Evolutionary conservation across 2,113 vertebrate species (phyloP).

Genomic region (Cynoglossus semilaevis): DNA sequence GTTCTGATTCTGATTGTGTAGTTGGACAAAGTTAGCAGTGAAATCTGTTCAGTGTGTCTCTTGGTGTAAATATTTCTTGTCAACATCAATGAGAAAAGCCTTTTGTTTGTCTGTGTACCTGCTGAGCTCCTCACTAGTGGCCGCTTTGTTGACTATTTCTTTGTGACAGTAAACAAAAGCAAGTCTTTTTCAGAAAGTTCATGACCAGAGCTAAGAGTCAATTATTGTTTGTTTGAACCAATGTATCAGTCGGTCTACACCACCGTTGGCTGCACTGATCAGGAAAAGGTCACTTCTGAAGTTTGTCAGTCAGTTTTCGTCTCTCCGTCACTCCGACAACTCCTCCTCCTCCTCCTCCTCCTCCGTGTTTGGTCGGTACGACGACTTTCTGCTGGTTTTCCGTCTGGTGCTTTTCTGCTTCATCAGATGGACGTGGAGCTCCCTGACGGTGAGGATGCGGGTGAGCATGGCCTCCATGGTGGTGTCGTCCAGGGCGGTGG

Average conservation of each 20-base stretch:
- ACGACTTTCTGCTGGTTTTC: background rate
- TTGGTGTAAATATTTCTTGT: no score
- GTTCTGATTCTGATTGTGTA: no score
- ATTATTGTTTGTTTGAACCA: no score
- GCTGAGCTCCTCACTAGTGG: no score
- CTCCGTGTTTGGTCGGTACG: conserved; percentile 21
- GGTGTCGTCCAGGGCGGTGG: conserved; percentile 83
- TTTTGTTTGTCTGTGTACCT: no score
- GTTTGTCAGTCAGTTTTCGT: background rate
- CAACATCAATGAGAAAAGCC: no score
- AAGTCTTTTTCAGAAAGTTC: no score
- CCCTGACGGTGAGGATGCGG: conserved; percentile 90
- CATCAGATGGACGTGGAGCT: conserved; percentile 81
- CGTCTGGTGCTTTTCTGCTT: conserved; percentile 49
- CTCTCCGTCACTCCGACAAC: conserved; percentile 48
- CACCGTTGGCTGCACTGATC: conserved; percentile 1
- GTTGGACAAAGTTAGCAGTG: no score
- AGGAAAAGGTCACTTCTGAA: conserved; percentile 44
- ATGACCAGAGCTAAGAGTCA: no score
- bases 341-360: conserved; percentile 19
- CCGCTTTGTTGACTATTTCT: no score
- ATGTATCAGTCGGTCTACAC: background rate
- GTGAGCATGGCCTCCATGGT: conserved; percentile 95
- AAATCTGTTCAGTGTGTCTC: no score
- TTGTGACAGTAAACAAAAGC: no score